phyloP scores from a whole-genome alignment of 2,113 vertebrate species.

The Crotalus viridis region DNA sequence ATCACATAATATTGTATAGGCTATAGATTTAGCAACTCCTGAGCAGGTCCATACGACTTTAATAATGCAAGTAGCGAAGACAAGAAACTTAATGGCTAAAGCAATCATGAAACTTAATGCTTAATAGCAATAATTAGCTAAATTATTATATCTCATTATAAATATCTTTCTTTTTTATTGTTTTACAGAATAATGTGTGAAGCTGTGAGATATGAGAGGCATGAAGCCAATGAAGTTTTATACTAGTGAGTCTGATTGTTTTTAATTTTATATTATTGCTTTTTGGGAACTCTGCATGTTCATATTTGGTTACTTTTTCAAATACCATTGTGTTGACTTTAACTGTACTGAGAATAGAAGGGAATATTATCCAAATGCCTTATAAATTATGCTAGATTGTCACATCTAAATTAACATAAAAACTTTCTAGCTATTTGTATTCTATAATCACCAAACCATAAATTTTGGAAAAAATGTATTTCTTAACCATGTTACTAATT shows the following conservation, averaged over 20 bases:
- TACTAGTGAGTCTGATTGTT: constrained; percentile 89
- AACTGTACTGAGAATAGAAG: background rate
- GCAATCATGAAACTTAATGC: constrained; percentile 9
- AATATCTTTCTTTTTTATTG: constrained; percentile 9
- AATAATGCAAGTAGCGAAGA: background rate
- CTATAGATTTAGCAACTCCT: background rate
- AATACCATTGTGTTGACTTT: background rate
- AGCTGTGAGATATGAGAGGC: constrained; percentile 93
- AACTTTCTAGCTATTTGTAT: background rate
- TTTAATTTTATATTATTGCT: background rate
- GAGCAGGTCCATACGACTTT: background rate
- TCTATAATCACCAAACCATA: background rate
- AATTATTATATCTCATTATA: constrained; percentile 6
- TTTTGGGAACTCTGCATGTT: background rate
- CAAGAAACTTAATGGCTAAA: background rate
- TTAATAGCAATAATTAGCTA: constrained; percentile 14
- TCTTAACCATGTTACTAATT: background rate
- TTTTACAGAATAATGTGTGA: constrained; percentile 94
- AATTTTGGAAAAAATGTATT: background rate
- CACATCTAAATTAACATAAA: background rate
- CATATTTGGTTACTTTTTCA: fast-evolving
- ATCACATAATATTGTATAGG: background rate
- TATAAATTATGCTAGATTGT: background rate
- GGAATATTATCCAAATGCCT: background rate
- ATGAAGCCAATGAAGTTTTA: constrained; percentile 96